Evolutionary conservation across 1,140 invertebrate genomes (phyloP).

Genomic region (Ridgeia piscesae): DNA sequence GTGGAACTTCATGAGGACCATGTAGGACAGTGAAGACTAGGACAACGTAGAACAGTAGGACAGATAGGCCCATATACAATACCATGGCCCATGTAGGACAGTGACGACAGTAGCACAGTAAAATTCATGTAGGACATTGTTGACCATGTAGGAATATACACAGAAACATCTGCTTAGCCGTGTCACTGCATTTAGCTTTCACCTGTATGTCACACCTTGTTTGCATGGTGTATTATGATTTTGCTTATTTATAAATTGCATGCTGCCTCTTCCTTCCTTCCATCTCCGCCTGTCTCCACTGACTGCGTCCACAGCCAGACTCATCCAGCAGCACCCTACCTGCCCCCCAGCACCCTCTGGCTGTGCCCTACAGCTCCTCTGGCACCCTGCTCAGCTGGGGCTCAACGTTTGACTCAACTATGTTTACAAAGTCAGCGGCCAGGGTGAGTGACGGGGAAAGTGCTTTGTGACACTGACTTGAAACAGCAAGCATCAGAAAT

Average conservation of each 20-base stretch:
- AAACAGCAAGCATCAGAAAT: no score
- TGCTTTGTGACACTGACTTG: neutral
- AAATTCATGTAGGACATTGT: neutral
- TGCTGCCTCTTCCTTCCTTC: neutral
- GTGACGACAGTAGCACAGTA: neutral
- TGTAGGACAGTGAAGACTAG: neutral
- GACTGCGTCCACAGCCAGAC: neutral
- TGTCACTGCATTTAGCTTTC: neutral
- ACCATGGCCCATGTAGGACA: neutral
- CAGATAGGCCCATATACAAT: neutral
- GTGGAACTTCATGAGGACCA: no score
- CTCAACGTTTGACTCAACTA: conserved; percentile 1
- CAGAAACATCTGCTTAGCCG: no score
- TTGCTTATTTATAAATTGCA: neutral
- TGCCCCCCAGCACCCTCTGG: neutral
- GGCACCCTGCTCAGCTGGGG: conserved; percentile 16
- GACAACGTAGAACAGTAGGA: neutral
- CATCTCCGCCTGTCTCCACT: neutral
- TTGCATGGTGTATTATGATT: neutral
- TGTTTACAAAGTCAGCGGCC: conserved; percentile 8
- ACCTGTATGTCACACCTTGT: neutral
- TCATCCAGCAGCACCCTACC: neutral
- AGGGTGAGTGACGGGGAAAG: conserved; percentile 9
- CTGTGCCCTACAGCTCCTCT: neutral
- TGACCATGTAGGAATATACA: neutral